A percentile compares a stretch with the other conserved stretches of the same genome.
phyloP scores from a whole-genome alignment of 1,140 invertebrate species.

The Rhyzopertha dominica region DNA sequence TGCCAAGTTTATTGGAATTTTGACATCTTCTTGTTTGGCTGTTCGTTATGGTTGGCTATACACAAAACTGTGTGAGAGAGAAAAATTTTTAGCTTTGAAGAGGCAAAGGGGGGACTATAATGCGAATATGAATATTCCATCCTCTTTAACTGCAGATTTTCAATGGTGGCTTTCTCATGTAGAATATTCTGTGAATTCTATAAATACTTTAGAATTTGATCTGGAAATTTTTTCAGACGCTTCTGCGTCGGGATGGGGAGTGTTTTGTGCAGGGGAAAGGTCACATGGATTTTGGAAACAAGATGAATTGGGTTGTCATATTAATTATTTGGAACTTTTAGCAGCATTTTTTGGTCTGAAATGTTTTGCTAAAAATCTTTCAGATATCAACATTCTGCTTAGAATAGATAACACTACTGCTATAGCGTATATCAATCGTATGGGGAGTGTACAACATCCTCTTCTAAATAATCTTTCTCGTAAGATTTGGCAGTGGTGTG shows the following conservation, averaged over 20 bases:
- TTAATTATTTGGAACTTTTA: too few species aligned
- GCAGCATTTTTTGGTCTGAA: slow-evolving; percentile 11
- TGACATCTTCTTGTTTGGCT: slow-evolving; percentile 25
- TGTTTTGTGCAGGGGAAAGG: slow-evolving; percentile 18
- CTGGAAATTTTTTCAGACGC: slow-evolving; percentile 32
- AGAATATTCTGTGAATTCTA: slow-evolving; percentile 15
- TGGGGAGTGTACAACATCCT: slow-evolving; percentile 27
- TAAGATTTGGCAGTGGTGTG: slow-evolving; percentile 34
- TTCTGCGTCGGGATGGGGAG: slow-evolving; percentile 31
- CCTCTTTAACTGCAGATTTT: slow-evolving; percentile 16
- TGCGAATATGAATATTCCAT: not conserved
- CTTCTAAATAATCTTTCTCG: slow-evolving; percentile 21
- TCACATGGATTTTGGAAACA: slow-evolving; percentile 22
- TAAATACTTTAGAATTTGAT: slow-evolving; percentile 13
- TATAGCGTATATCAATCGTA: slow-evolving; percentile 25
- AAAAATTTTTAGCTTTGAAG: slow-evolving; percentile 15
- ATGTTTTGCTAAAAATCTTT: slow-evolving; percentile 12
- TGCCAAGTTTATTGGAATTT: slow-evolving; percentile 23
- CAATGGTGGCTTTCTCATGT: slow-evolving; percentile 30
- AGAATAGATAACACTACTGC: slow-evolving; percentile 35
- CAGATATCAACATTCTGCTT: slow-evolving; percentile 24
- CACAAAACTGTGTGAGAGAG: slow-evolving; percentile 26
- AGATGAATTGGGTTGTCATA: slow-evolving; percentile 10
- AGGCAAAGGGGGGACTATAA: slow-evolving; percentile 10
- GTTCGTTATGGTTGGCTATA: slow-evolving; percentile 28